Percentiles rank a stretch among this genome's conserved stretches.
Evolutionary conservation across 2,888 invertebrate species (phyloP).

Genomic region (Deilephila elpenor): DNA sequence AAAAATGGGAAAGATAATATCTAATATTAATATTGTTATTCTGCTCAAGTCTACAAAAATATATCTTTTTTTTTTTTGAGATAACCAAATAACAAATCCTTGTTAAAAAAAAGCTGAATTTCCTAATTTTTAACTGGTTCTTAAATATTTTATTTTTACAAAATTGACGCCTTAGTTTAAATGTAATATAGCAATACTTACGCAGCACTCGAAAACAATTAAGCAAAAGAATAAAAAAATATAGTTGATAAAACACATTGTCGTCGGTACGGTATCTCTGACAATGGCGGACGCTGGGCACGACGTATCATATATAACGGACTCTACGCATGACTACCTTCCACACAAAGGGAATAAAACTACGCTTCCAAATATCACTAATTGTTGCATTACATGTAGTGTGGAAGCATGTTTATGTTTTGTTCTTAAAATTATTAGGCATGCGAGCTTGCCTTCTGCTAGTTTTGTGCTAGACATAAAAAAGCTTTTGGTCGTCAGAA

Average conservation of each 20-base stretch:
- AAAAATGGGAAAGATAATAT: too few relatives aligned
- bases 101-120: too few relatives aligned
- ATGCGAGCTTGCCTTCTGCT: neutral
- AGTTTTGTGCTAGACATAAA: neutral
- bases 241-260: constrained; percentile 58
- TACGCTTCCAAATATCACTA: constrained; percentile 24
- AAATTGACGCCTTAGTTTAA: too few relatives aligned
- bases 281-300: constrained; percentile 48
- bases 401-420: neutral
- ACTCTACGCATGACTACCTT: constrained; percentile 55
- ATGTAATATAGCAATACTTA: constrained; percentile 51
- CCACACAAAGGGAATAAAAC: constrained; percentile 27
- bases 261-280: constrained; percentile 43
- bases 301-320: constrained; percentile 54
- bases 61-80: too few relatives aligned
- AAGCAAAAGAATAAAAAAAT: constrained; percentile 54
- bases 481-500: neutral
- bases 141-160: too few relatives aligned
- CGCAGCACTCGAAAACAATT: constrained; percentile 54
- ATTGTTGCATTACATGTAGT: constrained; percentile 15
- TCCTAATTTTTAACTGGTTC: too few relatives aligned
- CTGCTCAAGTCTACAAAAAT: too few relatives aligned
- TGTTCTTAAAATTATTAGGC: neutral
- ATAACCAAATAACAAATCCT: too few relatives aligned
- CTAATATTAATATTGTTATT: too few relatives aligned